Base-by-base conservation (phyloP, 2,888 invertebrate species). In the Eilema griseolum region DNA sequence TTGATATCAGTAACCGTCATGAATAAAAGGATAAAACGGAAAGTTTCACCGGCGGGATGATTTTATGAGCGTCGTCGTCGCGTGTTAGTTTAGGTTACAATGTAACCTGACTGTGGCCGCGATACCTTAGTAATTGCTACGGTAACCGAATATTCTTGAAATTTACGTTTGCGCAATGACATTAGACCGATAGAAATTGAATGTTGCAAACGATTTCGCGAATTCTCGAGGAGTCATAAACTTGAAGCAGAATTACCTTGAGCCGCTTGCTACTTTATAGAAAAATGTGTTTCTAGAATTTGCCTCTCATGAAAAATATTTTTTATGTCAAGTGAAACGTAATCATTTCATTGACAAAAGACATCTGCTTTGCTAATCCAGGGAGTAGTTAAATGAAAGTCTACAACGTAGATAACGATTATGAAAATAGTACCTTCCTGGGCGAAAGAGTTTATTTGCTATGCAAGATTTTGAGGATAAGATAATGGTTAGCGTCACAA, bases 51-150 rank as follows among this genome's bases (percentile, higher is more conserved):
- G 63, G 26, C 57, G 74, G 79, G 77, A 83, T 83, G 80, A 76
- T 78, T 86, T 88, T 88, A 87, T 81, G 85, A 83, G 80, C 69
- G 71, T 80, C 78, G 79, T 82, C 69, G 71, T 80, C 78, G 79
- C 82, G 82, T 83, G 85, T 82, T 75, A 78, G 77, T 72, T 78
- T 76, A 70, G 67, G 72, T 77, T 70, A 76, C 74, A 67, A 82
- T 83, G 82, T 83, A 86, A 83, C 79, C 84, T 66, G 64, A 52
- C 56, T 60, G 63, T 70, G 69, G 69, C 64, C 23, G 37, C 37
- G 60, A 73, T 66, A 76, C 75, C 74, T 74, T 65, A 46, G 77
- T 83, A 81, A 79, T 82, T 78, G 76, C 76, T 76, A 76, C 72
- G 56, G 72, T 70, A 76, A 68, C 71, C 72, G 72, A 78, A 85